Percentiles rank a stretch among this genome's conserved stretches.
phyloP scores from a whole-genome alignment of 1,140 invertebrate genomes.

The Sinonovacula constricta region DNA sequence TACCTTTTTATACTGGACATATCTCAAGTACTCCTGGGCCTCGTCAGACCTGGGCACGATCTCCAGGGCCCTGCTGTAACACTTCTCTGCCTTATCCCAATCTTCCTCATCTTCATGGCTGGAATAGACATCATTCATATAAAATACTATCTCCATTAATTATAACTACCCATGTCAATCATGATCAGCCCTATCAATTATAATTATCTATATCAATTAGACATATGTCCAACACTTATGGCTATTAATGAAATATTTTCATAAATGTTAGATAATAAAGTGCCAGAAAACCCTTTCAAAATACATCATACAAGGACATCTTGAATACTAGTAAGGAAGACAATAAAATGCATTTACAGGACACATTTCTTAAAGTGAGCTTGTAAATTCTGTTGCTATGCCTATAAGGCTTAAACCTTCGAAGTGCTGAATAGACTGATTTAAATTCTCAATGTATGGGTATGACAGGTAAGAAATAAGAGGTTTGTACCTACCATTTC shows the following conservation, averaged over 20 bases:
- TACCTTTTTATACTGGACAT: constrained; percentile 73
- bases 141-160: background rate
- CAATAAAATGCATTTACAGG: too few species aligned
- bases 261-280: too few species aligned
- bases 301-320: too few species aligned
- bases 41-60: constrained; percentile 92
- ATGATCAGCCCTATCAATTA: background rate
- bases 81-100: constrained; percentile 85
- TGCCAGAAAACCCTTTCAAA: too few species aligned
- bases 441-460: background rate
- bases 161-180: background rate
- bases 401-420: background rate
- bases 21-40: constrained; percentile 94
- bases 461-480: background rate
- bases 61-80: constrained; percentile 92
- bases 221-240: background rate
- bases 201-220: background rate
- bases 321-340: too few species aligned
- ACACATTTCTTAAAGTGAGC: too few species aligned
- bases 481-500: constrained; percentile 81
- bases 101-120: constrained; percentile 54
- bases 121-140: background rate
- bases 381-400: background rate
- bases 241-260: background rate
- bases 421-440: background rate